A percentile compares a stretch with the other conserved stretches of the same genome.
Evolutionary conservation across 2,888 invertebrate species (phyloP).

Genomic region (Sphinx pinastri): DNA sequence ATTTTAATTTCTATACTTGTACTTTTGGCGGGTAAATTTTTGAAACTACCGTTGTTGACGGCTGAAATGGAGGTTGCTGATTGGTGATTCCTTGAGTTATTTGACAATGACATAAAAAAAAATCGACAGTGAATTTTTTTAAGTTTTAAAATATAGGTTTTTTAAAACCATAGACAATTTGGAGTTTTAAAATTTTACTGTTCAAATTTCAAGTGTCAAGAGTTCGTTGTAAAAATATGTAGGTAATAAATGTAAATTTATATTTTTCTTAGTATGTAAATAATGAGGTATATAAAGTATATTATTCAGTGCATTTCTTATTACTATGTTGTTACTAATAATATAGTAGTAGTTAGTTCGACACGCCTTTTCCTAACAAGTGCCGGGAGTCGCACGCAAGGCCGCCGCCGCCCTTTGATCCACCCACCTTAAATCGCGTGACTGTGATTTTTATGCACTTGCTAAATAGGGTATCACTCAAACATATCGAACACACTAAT

Average conservation of each 20-base stretch:
- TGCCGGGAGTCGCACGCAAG: constrained; percentile 82
- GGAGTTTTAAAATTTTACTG: background rate
- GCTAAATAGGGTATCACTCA: constrained; percentile 50
- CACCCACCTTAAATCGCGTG: constrained; percentile 82
- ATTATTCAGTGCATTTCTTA: constrained; percentile 47
- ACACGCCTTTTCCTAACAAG: constrained; percentile 84
- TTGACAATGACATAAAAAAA: background rate
- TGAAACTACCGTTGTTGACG: background rate
- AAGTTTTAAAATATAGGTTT: background rate
- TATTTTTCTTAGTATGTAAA: too few relatives aligned
- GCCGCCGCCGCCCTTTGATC: constrained; percentile 83
- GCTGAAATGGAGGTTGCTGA: too few relatives aligned
- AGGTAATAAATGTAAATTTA: background rate
- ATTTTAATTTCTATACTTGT: background rate
- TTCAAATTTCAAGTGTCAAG: background rate
- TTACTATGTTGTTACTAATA: constrained; percentile 36
- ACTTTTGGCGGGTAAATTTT: background rate
- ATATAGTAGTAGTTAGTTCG: constrained; percentile 71
- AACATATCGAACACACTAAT: constrained; percentile 43
- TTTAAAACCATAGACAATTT: constrained; percentile 7
- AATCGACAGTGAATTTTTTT: background rate
- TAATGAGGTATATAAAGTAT: background rate
- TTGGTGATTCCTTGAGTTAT: too few relatives aligned
- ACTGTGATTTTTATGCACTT: constrained; percentile 73
- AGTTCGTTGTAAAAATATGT: background rate